A percentile compares a stretch with the other conserved stretches of the same genome.
Evolutionary conservation across 2,888 invertebrate genomes (phyloP).

Genomic region (Germaria angustata): DNA sequence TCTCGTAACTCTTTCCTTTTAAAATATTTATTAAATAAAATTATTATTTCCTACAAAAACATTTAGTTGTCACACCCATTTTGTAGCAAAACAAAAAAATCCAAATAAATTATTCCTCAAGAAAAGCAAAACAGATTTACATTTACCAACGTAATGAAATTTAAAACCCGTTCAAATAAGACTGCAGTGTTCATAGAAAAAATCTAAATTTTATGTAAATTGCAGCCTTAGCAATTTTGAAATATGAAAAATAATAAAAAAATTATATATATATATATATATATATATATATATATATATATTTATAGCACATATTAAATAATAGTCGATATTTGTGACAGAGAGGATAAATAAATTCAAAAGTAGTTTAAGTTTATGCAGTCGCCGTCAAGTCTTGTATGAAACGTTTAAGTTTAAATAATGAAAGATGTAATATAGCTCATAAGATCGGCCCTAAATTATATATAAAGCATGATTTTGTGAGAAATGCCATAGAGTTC

Average conservation of each 20-base stretch:
- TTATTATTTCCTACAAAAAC: conserved; percentile 15
- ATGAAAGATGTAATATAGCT: no score
- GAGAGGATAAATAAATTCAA: neutral
- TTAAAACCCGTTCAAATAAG: neutral
- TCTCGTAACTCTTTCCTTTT: neutral
- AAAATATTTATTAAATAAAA: conserved; percentile 5
- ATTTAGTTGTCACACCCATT: conserved; percentile 30
- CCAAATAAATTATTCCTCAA: conserved; percentile 17
- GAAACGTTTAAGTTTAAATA: neutral
- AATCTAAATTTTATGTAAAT: conserved; percentile 30
- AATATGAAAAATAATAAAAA: conserved; percentile 1
- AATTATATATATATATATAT: no score
- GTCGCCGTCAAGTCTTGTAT: neutral
- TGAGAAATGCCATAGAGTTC: no score
- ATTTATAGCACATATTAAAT: neutral
- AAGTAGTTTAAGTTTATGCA: conserved; percentile 21
- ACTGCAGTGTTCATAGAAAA: neutral
- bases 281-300: no score
- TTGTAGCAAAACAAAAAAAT: conserved; percentile 3
- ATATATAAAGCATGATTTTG: no score
- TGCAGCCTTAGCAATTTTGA: neutral
- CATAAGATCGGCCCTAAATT: no score
- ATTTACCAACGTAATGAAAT: conserved; percentile 1
- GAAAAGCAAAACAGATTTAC: neutral
- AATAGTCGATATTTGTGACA: neutral